Base-by-base conservation (phyloP, 1,140 invertebrate genomes). In the Pentalonia nigronervosa region DNA sequence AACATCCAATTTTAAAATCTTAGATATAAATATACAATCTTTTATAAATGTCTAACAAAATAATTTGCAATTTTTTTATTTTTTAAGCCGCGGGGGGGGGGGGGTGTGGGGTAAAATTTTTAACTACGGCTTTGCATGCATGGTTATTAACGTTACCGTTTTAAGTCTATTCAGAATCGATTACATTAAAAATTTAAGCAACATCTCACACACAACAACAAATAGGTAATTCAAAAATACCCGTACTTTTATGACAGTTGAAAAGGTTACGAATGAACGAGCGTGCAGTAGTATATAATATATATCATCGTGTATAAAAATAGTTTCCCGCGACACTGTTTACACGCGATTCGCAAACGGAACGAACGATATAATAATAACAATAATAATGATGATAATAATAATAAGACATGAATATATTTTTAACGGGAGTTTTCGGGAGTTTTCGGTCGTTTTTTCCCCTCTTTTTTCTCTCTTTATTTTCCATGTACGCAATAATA, bases 381-480 rank as follows among this genome's bases (percentile, higher is more conserved):
- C 30, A 47, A 47, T 87, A 87, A 87, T 87, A 87, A 87, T 30
- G 30, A 47, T 45, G 83, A 45, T 7, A 87, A 48, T 45, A 47
- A 87, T 20, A 87, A 87, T 45, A 47, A 87, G 84, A 87, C 84
- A 87, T 47, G 84, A 87, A 87, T 47, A 47, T 87, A 76, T 76
- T 76, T 87, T 87, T 47, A 45, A 87, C 84, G 84, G 45, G 11
- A 45, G 45, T 87, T 87, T 47, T 87, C 20, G 83, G 83, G 25
- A 30, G 45, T 45, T 87, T 47, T 76, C 60, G 60, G 60, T 76
- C 60, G 30, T 76, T 76, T 67, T 76, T 76, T n/a, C 60, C 60
- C 60, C n/a, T n/a, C n/a, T 76, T n/a, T 67, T 76, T n/a, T 14
- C 60, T 67, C 50, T 53, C n/a, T 76, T n/a, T 76, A 9, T 76